Evolutionary conservation across 2,113 vertebrate genomes (phyloP), one percentile per base, ranked within the genome.

Genomic region (Morone chrysops): DNA sequence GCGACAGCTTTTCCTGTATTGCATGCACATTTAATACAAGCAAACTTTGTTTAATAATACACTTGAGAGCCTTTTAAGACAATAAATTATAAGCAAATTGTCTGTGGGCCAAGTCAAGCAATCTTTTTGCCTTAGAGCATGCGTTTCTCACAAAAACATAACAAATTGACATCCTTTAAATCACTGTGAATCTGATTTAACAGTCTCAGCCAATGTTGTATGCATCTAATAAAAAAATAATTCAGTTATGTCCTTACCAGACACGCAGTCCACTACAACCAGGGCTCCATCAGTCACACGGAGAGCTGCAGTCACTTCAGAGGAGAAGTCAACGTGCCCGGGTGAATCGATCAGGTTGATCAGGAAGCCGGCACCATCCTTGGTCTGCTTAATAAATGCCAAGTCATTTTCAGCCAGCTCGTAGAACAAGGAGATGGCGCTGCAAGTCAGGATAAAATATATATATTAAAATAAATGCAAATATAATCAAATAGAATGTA

Each of bases 341-440:
- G 98, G 98, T 8, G 98, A 99, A 79, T 99, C 98, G 0, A 99
- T 99, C 83, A 99, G 90, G 90, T 99, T 99, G 92, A 99, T 99
- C 78, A 99, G 95, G 88, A 99, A 99, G 51, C 98, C 97, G 1
- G 91, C 82, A 1, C 98, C 98, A 63, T 99, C 98, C 77, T 96
- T 99, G 92, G 94, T 92, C 82, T 99, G 97, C 94, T 98, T 99
- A 90, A 99, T 99, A 92, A 99, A 99, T 48, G 97, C 97, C 94
- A 98, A 47, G 74, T 99, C 98, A 0, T 95, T 96, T 4, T 97
- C 96, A 0, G 82, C 77, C 8, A 99, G 95, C 87, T 99, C 98
- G 0, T 99, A 99, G 87, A 91, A 98, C 13, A 99, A 56, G 38
- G 98, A 99, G 84, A 99, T 99, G 18, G 98, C 98, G 7, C 98